These are phyloP conservation scores for Xylota segnis DNA, from an alignment of 2,888 invertebrate genomes.

Conservation along the genomic window DNA sequence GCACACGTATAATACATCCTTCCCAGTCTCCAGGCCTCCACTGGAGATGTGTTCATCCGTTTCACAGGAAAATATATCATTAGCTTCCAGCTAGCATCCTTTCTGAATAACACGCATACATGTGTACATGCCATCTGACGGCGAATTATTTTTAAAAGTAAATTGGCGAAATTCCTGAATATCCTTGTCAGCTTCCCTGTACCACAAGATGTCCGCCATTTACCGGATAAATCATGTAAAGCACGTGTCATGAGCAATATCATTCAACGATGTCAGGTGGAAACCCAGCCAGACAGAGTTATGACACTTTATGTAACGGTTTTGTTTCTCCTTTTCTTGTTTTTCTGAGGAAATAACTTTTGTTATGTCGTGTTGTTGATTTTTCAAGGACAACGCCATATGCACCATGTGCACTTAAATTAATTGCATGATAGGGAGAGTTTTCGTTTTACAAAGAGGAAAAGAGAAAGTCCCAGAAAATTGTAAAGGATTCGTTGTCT, in stretches of 20 bases:
- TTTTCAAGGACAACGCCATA: slow-evolving; percentile 27
- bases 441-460: background rate
- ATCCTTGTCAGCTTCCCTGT: background rate
- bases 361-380: slow-evolving; percentile 23
- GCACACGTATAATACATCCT: background rate
- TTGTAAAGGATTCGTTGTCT: slow-evolving; percentile 2
- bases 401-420: slow-evolving; percentile 34
- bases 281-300: slow-evolving; percentile 23
- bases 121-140: slow-evolving; percentile 9
- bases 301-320: background rate
- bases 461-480: background rate
- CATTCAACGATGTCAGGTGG: slow-evolving; percentile 40
- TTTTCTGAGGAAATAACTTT: slow-evolving; percentile 18
- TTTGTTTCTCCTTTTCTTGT: background rate
- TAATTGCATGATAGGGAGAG: slow-evolving; percentile 37
- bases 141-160: slow-evolving; percentile 1
- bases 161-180: background rate
- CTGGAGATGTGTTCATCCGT: background rate
- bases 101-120: background rate
- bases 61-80: background rate
- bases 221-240: slow-evolving; percentile 33
- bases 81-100: background rate
- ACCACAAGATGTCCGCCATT: slow-evolving; percentile 4
- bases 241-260: slow-evolving; percentile 40
- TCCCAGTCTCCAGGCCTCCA: background rate